Conservation (phyloP, 30 jellyfish, hydroid and myxozoan species). For the Rhopilema esculentum region DNA sequence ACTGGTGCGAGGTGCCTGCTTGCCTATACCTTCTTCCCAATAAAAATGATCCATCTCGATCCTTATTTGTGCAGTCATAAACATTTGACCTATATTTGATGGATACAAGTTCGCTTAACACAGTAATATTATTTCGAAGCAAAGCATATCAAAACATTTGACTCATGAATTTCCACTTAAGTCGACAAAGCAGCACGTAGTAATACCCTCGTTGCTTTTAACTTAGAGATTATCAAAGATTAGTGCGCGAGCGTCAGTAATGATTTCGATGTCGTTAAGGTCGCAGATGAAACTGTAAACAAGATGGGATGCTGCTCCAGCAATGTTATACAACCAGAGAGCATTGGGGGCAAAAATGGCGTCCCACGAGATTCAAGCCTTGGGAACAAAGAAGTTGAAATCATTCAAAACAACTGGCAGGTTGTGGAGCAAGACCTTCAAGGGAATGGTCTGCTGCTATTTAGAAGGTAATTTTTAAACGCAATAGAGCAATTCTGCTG, state of each 20-base stretch:
- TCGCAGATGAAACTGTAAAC: background rate
- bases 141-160: background rate
- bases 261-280: background rate
- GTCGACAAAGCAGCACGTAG: background rate
- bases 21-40: no score
- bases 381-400: conserved; percentile 31
- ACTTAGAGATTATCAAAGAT: background rate
- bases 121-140: background rate
- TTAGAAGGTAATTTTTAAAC: conserved; percentile 24
- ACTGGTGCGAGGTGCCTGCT: no score
- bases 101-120: no score
- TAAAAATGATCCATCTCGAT: no score
- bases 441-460: conserved; percentile 54
- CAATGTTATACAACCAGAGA: conserved; percentile 39
- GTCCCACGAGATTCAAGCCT: conserved; percentile 5
- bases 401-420: conserved; percentile 47
- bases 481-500: background rate
- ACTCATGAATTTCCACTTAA: background rate
- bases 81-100: no score
- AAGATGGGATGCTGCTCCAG: conserved; percentile 66
- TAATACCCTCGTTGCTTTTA: background rate
- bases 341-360: background rate
- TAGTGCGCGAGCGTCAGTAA: background rate
- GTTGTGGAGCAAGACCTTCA: conserved; percentile 43
- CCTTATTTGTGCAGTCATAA: no score